These are phyloP conservation scores for Poeciliopsis gracilis DNA, from an alignment of 2,797 vertebrate genomes.

Conservation along the genomic window DNA sequence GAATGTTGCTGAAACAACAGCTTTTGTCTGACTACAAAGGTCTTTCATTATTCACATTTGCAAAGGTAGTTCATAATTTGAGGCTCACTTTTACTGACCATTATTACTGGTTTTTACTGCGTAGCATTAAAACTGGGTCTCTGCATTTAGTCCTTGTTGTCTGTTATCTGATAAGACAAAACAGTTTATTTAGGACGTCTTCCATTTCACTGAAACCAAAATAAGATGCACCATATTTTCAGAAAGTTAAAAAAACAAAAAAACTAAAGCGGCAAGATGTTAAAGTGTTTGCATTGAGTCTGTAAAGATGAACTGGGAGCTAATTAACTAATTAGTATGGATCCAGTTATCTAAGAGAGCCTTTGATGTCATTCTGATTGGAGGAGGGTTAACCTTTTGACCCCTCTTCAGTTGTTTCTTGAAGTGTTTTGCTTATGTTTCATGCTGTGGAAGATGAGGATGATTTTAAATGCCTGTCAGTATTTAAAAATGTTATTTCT, in stretches of 20 bases:
- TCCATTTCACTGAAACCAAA: not conserved
- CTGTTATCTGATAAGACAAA: slow-evolving; percentile 3
- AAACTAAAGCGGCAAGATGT: not conserved
- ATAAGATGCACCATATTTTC: not conserved
- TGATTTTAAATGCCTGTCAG: not conserved
- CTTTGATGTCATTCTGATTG: not conserved
- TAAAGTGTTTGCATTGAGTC: not conserved
- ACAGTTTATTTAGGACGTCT: not conserved
- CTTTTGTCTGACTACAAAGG: slow-evolving; percentile 2
- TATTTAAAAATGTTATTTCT: not conserved
- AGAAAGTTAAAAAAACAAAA: not conserved
- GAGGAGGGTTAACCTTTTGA: not conserved
- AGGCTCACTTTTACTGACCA: not conserved
- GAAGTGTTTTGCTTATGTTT: not conserved
- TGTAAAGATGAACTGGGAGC: not conserved
- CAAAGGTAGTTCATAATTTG: not conserved
- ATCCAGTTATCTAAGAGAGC: not conserved
- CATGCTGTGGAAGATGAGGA: not conserved
- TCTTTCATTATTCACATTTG: not conserved
- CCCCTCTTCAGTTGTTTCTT: not conserved
- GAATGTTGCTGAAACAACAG: not conserved
- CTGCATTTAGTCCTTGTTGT: not conserved
- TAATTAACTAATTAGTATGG: not conserved
- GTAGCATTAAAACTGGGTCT: not conserved
- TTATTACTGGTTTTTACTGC: not conserved